Percentiles rank a stretch among this genome's conserved stretches.
phyloP scores from a whole-genome alignment of 2,888 invertebrate species.

The Drosophila bunnanda region DNA sequence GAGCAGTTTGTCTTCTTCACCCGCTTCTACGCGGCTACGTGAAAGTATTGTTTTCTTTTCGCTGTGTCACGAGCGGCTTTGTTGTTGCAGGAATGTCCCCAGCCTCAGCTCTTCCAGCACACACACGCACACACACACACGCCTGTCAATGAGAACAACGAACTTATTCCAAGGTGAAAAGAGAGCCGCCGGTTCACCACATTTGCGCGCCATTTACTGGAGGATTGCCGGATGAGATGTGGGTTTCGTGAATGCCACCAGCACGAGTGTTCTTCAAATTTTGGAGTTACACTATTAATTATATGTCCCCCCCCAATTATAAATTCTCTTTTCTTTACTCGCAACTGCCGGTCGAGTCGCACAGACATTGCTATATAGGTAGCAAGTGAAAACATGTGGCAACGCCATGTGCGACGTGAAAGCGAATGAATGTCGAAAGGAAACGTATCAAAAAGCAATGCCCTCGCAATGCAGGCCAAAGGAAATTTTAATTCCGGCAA shows the following conservation, averaged over 20 bases:
- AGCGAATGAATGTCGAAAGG: conserved; percentile 70
- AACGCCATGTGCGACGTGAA: conserved; percentile 72
- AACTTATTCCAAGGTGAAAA: conserved; percentile 69
- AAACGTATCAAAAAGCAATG: conserved; percentile 71
- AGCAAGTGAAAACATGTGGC: conserved; percentile 60
- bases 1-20: conserved; percentile 36
- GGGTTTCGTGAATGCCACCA: conserved; percentile 10
- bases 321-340: conserved; percentile 2
- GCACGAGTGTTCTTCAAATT: conserved; percentile 1
- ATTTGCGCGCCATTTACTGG: conserved; percentile 73
- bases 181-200: conserved; percentile 75
- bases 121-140: conserved; percentile 36
- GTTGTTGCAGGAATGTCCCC: conserved; percentile 62
- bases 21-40: conserved; percentile 50
- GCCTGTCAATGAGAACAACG: conserved; percentile 73
- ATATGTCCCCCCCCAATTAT: neutral
- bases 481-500: conserved; percentile 28
- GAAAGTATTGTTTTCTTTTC: conserved; percentile 71
- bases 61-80: conserved; percentile 62
- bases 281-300: neutral
- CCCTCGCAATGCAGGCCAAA: conserved; percentile 58
- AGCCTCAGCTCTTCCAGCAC: conserved; percentile 58
- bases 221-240: conserved; percentile 50
- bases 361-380: conserved; percentile 34
- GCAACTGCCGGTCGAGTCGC: neutral